phyloP scores from a whole-genome alignment of 2,797 vertebrate genomes.

The Tympanoctomys barrerae region DNA sequence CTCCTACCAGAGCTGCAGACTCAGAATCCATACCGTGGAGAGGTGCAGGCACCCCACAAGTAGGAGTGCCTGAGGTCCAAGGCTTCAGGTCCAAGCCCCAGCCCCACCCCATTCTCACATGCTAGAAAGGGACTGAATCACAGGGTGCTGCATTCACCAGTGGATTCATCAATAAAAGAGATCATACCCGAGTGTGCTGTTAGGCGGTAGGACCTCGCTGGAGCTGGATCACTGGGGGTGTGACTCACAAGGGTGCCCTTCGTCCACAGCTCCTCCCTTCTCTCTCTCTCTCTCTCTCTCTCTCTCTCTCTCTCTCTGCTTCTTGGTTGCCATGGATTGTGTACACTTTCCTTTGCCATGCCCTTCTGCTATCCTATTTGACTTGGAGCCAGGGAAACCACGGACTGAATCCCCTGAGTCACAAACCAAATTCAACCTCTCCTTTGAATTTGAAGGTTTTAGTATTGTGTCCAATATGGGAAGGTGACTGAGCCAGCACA shows the following conservation, averaged over 20 bases:
- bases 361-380: not conserved
- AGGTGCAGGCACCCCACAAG: not conserved
- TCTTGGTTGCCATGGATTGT: not conserved
- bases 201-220: not conserved
- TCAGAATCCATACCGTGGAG: not conserved
- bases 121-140: not conserved
- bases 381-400: not conserved
- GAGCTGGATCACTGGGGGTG: not conserved
- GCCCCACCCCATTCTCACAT: not conserved
- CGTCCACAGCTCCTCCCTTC: not conserved
- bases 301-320: not conserved
- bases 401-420: not conserved
- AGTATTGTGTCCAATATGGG: not conserved
- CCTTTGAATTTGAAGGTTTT: not conserved
- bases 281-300: not conserved
- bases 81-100: not conserved
- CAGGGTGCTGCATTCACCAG: not conserved
- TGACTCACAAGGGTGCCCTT: not conserved
- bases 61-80: too few species aligned
- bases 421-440: not conserved
- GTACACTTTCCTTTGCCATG: not conserved
- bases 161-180: not conserved
- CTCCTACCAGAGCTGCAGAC: not conserved
- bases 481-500: not conserved
- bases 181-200: not conserved